These are phyloP conservation scores for Orthosia gracilis DNA, from an alignment of 2,888 invertebrate species.

Conservation along the genomic window DNA sequence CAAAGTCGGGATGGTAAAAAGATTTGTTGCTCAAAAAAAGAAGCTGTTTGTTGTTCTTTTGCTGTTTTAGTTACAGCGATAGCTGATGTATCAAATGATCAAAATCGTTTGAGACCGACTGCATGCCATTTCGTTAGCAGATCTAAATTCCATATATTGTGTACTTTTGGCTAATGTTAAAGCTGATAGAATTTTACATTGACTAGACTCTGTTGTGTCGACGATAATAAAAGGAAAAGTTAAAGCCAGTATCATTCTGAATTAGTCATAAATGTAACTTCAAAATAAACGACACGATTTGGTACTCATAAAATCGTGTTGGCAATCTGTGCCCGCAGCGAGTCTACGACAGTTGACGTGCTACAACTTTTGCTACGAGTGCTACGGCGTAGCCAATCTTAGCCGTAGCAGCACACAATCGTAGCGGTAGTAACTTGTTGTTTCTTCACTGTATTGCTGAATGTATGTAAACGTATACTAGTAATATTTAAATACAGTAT, in stretches of 20 bases:
- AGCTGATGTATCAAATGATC: no score
- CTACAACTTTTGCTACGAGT: slow-evolving; percentile 31
- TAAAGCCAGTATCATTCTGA: not conserved
- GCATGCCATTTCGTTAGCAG: no score
- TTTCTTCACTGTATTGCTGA: not conserved
- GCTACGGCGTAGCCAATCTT: slow-evolving; percentile 24
- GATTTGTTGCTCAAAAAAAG: not conserved
- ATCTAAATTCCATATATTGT: no score
- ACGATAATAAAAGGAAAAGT: not conserved
- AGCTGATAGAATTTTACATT: no score
- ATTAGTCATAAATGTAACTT: not conserved
- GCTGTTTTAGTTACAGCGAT: no score
- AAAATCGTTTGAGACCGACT: no score
- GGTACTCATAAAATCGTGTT: not conserved
- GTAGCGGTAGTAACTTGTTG: slow-evolving; percentile 4
- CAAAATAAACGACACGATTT: not conserved
- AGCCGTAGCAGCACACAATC: slow-evolving; percentile 15
- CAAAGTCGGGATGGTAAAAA: not conserved
- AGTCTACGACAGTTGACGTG: not conserved
- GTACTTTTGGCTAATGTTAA: no score
- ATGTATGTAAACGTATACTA: not conserved
- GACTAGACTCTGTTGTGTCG: no score
- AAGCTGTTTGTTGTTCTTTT: no score
- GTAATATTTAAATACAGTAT: not conserved
- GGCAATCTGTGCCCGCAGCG: not conserved